These are phyloP conservation scores for Disparrhopalites patrizii DNA, from an alignment of 2,888 invertebrate species.

Conservation along the genomic window DNA sequence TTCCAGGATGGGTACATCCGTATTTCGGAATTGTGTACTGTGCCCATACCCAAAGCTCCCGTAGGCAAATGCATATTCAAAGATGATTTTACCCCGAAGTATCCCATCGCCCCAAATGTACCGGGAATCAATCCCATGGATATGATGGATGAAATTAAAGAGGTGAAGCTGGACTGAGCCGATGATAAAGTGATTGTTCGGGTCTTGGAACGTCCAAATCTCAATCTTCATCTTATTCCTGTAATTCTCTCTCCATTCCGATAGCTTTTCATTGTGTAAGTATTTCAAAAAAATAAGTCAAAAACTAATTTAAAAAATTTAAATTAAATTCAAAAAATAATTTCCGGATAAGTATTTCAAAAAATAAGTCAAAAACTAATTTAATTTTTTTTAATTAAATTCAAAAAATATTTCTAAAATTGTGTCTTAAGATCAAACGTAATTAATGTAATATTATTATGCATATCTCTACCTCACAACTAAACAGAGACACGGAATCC, in stretches of 20 bases:
- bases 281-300: not conserved
- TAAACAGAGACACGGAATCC: slow-evolving; percentile 34
- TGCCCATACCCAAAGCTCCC: slow-evolving; percentile 43
- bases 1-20: slow-evolving; percentile 36
- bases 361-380: too few species aligned
- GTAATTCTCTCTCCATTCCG: slow-evolving; percentile 33
- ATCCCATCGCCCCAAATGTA: slow-evolving; percentile 36
- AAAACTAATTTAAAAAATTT: not conserved
- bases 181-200: slow-evolving; percentile 40
- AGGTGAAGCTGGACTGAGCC: slow-evolving; percentile 34
- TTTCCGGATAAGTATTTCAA: too few species aligned
- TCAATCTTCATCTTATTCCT: slow-evolving; percentile 36
- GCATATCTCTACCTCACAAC: slow-evolving; percentile 26
- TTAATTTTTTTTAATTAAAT: too few species aligned
- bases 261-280: slow-evolving; percentile 23
- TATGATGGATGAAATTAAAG: slow-evolving; percentile 35
- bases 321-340: not conserved
- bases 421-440: too few species aligned
- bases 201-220: slow-evolving; percentile 45
- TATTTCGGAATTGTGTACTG: slow-evolving; percentile 41
- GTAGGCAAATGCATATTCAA: slow-evolving; percentile 42
- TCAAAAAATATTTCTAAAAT: too few species aligned
- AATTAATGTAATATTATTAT: not conserved
- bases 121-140: slow-evolving; percentile 33
- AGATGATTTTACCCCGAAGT: slow-evolving; percentile 32